A percentile compares a stretch with the other conserved stretches of the same genome.
Evolutionary conservation across 2,113 vertebrate species (phyloP).

Genomic region (Pimephales promelas): DNA sequence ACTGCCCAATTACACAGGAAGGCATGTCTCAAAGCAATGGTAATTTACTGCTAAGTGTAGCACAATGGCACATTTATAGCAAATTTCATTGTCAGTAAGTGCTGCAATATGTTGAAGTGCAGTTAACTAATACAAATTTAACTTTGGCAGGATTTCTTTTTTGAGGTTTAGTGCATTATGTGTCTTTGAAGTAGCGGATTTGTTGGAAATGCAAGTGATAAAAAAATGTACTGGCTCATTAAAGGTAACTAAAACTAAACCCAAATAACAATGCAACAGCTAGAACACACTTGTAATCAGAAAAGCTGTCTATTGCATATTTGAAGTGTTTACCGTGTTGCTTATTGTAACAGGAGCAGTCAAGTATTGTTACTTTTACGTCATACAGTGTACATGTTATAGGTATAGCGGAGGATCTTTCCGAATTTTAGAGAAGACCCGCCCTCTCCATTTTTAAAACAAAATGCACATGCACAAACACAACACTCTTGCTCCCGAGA

Average conservation of each 20-base stretch:
- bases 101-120: not conserved
- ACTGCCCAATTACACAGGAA: not conserved
- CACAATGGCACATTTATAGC: slow-evolving; percentile 1
- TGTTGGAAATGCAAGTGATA: too few species aligned
- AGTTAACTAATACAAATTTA: not conserved
- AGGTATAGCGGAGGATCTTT: too few species aligned
- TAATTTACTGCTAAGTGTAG: slow-evolving; percentile 1
- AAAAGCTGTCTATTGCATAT: not conserved
- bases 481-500: too few species aligned
- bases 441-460: too few species aligned
- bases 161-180: not conserved
- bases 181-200: not conserved
- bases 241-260: too few species aligned
- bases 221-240: too few species aligned
- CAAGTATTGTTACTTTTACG: not conserved
- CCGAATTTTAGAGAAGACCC: too few species aligned
- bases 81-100: slow-evolving; percentile 7
- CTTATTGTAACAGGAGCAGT: not conserved
- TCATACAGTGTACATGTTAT: not conserved
- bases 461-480: too few species aligned
- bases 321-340: not conserved
- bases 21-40: not conserved
- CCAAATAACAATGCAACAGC: not conserved
- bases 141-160: not conserved
- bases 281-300: not conserved